phyloP scores from a whole-genome alignment of 35 echinoderm and acorn worm species.

The Patiria miniata region DNA sequence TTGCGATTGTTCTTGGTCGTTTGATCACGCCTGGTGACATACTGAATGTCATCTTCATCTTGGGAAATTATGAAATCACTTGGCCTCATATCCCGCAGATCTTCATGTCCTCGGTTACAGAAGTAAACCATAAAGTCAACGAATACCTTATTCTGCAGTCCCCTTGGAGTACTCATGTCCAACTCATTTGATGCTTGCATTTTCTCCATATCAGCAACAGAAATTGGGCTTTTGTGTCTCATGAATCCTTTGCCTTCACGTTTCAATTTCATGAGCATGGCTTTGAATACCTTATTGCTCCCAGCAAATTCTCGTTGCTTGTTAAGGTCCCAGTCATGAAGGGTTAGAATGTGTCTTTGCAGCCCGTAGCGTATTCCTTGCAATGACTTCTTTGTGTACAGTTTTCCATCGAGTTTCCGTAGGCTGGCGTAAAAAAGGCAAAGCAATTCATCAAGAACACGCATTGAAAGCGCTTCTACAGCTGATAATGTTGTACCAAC shows the following conservation, averaged over 20 bases:
- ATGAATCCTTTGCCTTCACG: no score
- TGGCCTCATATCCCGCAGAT: no score
- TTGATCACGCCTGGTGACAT: no score
- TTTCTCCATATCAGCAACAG: no score
- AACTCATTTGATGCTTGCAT: conserved; percentile 1
- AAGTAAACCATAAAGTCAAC: conserved; percentile 44
- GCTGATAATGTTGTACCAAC: background rate
- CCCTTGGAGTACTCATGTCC: conserved; percentile 46
- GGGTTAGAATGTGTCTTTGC: conserved; percentile 51
- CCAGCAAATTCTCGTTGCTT: conserved; percentile 37
- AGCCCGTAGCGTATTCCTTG: conserved; percentile 62
- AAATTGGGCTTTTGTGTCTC: no score
- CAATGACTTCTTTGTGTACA: conserved; percentile 61
- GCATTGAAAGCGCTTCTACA: conserved; percentile 8
- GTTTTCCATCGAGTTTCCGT: conserved; percentile 45
- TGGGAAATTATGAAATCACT: no score
- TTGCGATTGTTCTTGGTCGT: no score
- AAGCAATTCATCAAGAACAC: conserved; percentile 18
- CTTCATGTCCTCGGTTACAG: no score
- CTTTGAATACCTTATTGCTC: conserved; percentile 47
- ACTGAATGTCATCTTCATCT: no score
- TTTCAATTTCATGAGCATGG: no score
- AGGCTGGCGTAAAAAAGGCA: conserved; percentile 34
- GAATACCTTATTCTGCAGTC: conserved; percentile 58
- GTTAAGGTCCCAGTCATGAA: conserved; percentile 45